phyloP scores from a whole-genome alignment of 2,113 vertebrate species.

The Syrrhaptes paradoxus region DNA sequence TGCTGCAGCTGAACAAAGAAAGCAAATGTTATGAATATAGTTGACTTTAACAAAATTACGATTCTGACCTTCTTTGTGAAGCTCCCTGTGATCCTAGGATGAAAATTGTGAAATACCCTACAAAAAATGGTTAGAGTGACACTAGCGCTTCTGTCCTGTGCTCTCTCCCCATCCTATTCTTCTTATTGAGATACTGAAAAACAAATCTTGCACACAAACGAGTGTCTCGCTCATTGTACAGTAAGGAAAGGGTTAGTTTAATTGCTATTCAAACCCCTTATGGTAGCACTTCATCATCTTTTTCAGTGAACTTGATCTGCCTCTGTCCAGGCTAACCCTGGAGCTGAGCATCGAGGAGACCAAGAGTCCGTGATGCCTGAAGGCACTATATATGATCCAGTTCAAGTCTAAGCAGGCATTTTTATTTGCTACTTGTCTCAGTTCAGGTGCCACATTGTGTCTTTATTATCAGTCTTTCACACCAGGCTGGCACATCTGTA shows the following conservation, averaged over 20 bases:
- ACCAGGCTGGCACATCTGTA: not conserved
- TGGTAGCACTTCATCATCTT: fast-evolving
- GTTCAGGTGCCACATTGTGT: not conserved
- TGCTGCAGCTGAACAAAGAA: not conserved
- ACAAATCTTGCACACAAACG: not conserved
- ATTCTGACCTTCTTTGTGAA: not conserved
- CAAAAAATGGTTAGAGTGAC: not conserved
- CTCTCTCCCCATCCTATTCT: not conserved
- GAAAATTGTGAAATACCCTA: not conserved
- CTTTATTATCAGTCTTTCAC: not conserved
- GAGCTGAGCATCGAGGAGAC: not conserved
- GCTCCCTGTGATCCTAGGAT: not conserved
- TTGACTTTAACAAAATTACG: not conserved
- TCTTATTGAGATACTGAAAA: not conserved
- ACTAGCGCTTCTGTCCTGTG: not conserved
- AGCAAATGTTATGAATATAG: not conserved
- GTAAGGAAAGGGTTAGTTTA: not conserved
- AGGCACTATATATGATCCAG: not conserved
- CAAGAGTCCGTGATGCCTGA: not conserved
- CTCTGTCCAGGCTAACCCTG: not conserved
- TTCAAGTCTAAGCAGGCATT: not conserved
- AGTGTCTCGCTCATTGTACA: not conserved
- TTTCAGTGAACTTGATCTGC: not conserved
- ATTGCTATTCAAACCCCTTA: not conserved
- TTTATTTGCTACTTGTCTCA: not conserved